Evolutionary conservation across 2,888 invertebrate species (phyloP).

Genomic region (Conops quadrifasciatus): DNA sequence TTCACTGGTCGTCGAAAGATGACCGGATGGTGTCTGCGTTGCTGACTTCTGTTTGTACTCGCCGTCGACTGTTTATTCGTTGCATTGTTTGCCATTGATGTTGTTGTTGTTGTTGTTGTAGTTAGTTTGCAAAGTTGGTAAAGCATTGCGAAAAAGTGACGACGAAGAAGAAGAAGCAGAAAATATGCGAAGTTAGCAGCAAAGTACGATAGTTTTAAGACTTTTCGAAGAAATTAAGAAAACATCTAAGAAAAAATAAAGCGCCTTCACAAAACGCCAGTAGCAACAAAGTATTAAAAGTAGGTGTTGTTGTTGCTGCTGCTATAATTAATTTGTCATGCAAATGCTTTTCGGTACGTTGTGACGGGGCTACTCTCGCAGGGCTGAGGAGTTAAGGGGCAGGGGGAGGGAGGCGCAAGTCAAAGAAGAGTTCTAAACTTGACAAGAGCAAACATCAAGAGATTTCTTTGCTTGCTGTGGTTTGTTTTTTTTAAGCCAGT

Average conservation of each 20-base stretch:
- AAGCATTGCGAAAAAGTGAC: neutral
- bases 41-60: constrained; percentile 78
- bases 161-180: constrained; percentile 2
- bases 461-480: neutral
- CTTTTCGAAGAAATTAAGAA: no score
- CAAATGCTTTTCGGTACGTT: no score
- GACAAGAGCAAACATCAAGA: constrained; percentile 2
- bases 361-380: constrained; percentile 32
- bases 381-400: constrained; percentile 37
- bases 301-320: neutral
- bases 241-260: no score
- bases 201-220: no score
- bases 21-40: constrained; percentile 73
- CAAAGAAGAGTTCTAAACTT: constrained; percentile 20
- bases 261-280: no score
- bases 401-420: constrained; percentile 21
- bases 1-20: constrained; percentile 65
- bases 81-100: constrained; percentile 30
- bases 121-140: constrained; percentile 6
- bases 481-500: neutral
- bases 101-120: constrained; percentile 12
- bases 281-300: no score
- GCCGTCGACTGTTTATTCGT: constrained; percentile 67
- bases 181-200: no score
- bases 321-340: no score